Conservation (phyloP, 2,797 vertebrate species). For the Macropus fuliginosus region DNA sequence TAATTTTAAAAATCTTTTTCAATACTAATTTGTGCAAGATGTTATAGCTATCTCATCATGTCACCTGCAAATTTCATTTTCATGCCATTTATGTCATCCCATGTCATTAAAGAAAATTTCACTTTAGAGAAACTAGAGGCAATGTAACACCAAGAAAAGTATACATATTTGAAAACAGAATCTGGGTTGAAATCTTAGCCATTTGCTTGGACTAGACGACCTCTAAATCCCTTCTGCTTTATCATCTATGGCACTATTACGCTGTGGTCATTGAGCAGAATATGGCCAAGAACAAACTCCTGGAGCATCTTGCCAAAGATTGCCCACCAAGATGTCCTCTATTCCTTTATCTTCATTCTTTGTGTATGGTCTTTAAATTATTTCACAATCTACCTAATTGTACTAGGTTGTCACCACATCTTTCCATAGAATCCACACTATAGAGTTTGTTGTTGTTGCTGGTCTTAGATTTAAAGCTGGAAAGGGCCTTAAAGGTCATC, state of each 20-base stretch:
- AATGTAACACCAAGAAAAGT: neutral
- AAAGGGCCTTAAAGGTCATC: neutral
- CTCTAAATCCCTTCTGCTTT: neutral
- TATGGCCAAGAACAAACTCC: neutral
- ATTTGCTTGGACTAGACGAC: neutral
- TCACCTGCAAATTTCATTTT: neutral
- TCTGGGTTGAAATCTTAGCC: neutral
- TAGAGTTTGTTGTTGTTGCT: neutral
- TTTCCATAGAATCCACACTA: neutral
- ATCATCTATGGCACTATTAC: neutral
- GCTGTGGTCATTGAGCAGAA: neutral
- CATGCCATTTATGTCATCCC: neutral
- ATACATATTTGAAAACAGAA: neutral
- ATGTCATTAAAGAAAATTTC: neutral
- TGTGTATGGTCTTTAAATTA: neutral
- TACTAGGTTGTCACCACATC: neutral
- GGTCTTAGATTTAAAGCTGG: neutral
- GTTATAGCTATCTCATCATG: neutral
- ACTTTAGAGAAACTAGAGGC: neutral
- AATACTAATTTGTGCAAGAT: neutral
- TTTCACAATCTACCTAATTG: neutral
- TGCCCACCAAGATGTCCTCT: neutral
- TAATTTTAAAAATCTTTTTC: neutral
- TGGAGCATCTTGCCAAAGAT: neutral
- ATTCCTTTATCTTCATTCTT: neutral